Conservation (phyloP, 2,888 invertebrate genomes). For the Serrognathus titanus region DNA sequence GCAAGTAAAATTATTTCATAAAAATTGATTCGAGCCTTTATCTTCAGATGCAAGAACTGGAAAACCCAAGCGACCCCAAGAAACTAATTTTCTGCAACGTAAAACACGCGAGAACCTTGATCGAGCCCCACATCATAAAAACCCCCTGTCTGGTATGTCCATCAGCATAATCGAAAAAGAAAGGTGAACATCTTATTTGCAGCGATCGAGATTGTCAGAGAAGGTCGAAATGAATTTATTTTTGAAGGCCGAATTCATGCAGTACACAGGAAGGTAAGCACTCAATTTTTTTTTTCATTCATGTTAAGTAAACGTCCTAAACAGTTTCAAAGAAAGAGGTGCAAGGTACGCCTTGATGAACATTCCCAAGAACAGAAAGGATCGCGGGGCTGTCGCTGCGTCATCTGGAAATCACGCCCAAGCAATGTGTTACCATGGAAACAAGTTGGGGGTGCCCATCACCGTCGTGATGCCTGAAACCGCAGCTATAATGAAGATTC, state of each 20-base stretch:
- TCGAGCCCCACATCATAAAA: constrained; percentile 2
- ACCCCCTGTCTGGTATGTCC: constrained; percentile 1
- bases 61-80: constrained; percentile 10
- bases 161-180: not conserved
- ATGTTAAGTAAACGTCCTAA: not conserved
- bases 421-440: constrained; percentile 51
- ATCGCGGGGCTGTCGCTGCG: constrained; percentile 49
- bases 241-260: constrained; percentile 12
- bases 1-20: no score
- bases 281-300: not conserved
- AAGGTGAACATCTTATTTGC: not conserved
- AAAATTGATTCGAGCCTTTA: no score
- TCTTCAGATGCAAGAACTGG: not conserved
- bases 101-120: not conserved
- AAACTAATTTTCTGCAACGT: constrained; percentile 5
- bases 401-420: constrained; percentile 51
- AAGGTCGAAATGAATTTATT: constrained; percentile 10
- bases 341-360: constrained; percentile 46
- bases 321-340: constrained; percentile 19
- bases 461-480: constrained; percentile 50
- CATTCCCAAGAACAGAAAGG: constrained; percentile 35
- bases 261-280: constrained; percentile 13
- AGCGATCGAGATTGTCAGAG: constrained; percentile 12
- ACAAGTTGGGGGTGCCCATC: constrained; percentile 48
- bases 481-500: constrained; percentile 61